These are phyloP conservation scores for Anthophora plumipes DNA, from an alignment of 2,888 invertebrate species.

Conservation along the genomic window DNA sequence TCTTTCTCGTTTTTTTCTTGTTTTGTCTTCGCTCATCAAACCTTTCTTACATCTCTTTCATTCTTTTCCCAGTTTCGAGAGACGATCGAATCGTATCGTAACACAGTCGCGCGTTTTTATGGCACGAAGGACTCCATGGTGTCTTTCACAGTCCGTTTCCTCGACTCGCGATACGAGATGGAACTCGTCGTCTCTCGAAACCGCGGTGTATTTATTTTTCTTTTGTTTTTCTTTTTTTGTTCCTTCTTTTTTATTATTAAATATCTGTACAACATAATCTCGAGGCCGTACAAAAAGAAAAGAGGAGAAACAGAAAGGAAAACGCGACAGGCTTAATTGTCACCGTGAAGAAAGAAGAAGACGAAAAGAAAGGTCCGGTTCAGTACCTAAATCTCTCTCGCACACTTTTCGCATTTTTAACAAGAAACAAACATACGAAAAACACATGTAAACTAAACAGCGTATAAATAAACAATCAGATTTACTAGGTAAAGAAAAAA, in stretches of 20 bases:
- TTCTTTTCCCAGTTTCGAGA: slow-evolving; percentile 57
- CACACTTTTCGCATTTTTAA: slow-evolving; percentile 77
- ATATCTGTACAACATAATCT: slow-evolving; percentile 60
- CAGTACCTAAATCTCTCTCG: slow-evolving; percentile 65
- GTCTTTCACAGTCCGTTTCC: too few species aligned
- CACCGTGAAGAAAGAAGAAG: slow-evolving; percentile 14
- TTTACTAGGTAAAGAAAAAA: slow-evolving; percentile 79
- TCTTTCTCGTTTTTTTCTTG: too few species aligned
- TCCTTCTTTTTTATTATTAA: slow-evolving; percentile 33
- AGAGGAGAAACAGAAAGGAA: not conserved
- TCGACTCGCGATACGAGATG: slow-evolving; percentile 11
- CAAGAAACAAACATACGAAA: slow-evolving; percentile 81
- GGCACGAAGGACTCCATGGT: slow-evolving; percentile 31
- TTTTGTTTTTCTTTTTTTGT: too few species aligned
- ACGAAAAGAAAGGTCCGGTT: slow-evolving; percentile 59
- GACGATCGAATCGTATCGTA: slow-evolving; percentile 66
- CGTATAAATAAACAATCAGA: slow-evolving; percentile 84
- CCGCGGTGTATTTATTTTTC: too few species aligned
- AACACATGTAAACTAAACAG: slow-evolving; percentile 83
- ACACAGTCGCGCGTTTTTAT: slow-evolving; percentile 36
- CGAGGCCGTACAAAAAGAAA: slow-evolving; percentile 56
- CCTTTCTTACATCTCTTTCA: too few species aligned
- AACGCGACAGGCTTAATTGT: slow-evolving; percentile 57
- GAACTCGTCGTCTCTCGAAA: slow-evolving; percentile 33
- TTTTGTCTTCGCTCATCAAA: too few species aligned